A percentile compares a stretch with the other conserved stretches of the same genome.
Evolutionary conservation across 2,113 vertebrate genomes (phyloP).

Genomic region (Clarias batrachus): DNA sequence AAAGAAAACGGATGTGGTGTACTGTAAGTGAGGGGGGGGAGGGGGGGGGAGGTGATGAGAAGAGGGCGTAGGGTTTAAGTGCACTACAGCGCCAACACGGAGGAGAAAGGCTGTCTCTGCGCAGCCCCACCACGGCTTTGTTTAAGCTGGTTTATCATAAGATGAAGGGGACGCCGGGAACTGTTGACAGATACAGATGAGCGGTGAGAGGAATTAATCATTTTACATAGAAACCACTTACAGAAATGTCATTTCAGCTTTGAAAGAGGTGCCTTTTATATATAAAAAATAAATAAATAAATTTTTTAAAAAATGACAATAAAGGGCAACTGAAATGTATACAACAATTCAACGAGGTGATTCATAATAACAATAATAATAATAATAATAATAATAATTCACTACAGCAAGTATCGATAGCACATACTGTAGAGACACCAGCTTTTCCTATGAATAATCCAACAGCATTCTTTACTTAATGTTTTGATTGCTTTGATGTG

Average conservation of each 20-base stretch:
- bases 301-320: background rate
- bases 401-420: background rate
- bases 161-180: background rate
- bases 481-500: background rate
- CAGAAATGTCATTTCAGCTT: slow-evolving; percentile 24
- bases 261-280: background rate
- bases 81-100: background rate
- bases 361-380: background rate
- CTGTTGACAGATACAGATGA: background rate
- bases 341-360: background rate
- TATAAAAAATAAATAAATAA: background rate
- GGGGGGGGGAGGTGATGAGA: background rate
- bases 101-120: background rate
- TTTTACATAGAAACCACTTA: slow-evolving; percentile 6
- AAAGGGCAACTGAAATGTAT: background rate
- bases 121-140: background rate
- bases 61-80: background rate
- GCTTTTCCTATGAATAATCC: background rate
- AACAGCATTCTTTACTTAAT: background rate
- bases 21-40: background rate
- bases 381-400: background rate
- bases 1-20: slow-evolving; percentile 3
- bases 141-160: background rate
- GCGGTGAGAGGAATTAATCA: background rate
- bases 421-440: background rate